Evolutionary conservation across 2,888 invertebrate genomes (phyloP).

Genomic region (Leucophora obtusa): DNA sequence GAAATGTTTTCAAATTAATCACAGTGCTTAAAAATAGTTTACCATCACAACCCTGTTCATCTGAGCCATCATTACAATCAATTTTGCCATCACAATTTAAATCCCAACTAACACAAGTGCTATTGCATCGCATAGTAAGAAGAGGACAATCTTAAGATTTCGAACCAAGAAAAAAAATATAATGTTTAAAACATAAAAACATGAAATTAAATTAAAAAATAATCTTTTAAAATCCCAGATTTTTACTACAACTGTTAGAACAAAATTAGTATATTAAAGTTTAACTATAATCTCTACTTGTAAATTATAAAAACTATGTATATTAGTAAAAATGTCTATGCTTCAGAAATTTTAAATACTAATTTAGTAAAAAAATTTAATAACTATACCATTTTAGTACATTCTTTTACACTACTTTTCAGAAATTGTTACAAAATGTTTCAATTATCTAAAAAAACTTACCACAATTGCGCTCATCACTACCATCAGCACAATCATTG

Average conservation of each 20-base stretch:
- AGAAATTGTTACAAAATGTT: neutral
- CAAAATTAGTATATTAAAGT: neutral
- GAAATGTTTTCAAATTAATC: conserved; percentile 1
- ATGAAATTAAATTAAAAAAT: conserved; percentile 8
- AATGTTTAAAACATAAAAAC: conserved; percentile 9
- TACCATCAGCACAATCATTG: conserved; percentile 81
- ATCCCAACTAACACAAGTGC: conserved; percentile 79
- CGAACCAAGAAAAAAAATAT: conserved; percentile 31
- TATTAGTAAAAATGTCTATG: too few relatives aligned
- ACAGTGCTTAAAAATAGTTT: conserved; percentile 62
- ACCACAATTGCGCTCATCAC: conserved; percentile 83
- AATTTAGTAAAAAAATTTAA: neutral
- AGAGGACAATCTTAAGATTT: conserved; percentile 64
- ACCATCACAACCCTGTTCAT: conserved; percentile 78
- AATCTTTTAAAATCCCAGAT: neutral
- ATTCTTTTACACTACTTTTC: neutral
- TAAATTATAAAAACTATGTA: too few relatives aligned
- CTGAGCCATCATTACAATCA: conserved; percentile 82
- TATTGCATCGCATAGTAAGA: conserved; percentile 72
- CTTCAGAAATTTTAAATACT: too few relatives aligned
- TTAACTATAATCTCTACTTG: neutral
- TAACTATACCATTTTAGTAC: neutral
- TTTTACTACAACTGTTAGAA: neutral
- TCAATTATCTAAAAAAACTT: conserved; percentile 69
- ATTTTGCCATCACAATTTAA: conserved; percentile 81